Percentiles rank a stretch among this genome's conserved stretches.
phyloP scores from a whole-genome alignment of 2,797 vertebrate genomes.

The Mormyrus hasselquistii region DNA sequence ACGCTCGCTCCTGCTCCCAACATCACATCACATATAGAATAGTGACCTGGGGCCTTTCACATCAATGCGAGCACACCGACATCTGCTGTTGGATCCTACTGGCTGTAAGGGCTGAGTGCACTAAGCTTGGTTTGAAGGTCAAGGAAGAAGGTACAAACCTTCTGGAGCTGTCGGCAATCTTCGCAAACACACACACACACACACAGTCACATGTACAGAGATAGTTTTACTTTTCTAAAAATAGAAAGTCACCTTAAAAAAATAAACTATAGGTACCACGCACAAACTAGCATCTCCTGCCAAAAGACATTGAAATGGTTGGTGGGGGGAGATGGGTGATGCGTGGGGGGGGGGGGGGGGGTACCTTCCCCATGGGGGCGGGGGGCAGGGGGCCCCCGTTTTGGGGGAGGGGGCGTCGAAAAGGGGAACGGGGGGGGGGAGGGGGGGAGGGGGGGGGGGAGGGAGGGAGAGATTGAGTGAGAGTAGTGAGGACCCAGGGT shows the following conservation, averaged over 20 bases:
- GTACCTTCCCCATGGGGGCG: too few species aligned
- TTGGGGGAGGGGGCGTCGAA: too few species aligned
- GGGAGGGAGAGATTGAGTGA: not conserved
- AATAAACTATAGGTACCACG: slow-evolving; percentile 65
- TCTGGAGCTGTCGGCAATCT: not conserved
- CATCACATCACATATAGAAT: not conserved
- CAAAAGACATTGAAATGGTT: slow-evolving; percentile 39
- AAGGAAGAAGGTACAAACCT: not conserved
- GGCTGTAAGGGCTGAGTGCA: not conserved
- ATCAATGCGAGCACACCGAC: not conserved
- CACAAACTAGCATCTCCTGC: slow-evolving; percentile 65
- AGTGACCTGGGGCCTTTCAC: not conserved
- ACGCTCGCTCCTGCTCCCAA: not conserved
- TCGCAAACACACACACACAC: not conserved
- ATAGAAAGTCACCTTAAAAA: slow-evolving; percentile 31
- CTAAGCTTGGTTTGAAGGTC: not conserved
- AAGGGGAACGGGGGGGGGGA: too few species aligned
- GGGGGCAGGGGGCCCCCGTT: too few species aligned
- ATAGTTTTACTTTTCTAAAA: not conserved
- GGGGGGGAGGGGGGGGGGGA: too few species aligned
- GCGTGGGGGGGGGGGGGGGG: too few species aligned
- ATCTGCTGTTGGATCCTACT: not conserved
- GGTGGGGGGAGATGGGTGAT: not conserved
- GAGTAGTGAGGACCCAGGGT: not conserved
- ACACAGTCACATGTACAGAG: not conserved